Evolutionary conservation across 2,888 invertebrate species (phyloP), one percentile per base, ranked within the genome.

Genomic region (Amphipyra tragopoginis): DNA sequence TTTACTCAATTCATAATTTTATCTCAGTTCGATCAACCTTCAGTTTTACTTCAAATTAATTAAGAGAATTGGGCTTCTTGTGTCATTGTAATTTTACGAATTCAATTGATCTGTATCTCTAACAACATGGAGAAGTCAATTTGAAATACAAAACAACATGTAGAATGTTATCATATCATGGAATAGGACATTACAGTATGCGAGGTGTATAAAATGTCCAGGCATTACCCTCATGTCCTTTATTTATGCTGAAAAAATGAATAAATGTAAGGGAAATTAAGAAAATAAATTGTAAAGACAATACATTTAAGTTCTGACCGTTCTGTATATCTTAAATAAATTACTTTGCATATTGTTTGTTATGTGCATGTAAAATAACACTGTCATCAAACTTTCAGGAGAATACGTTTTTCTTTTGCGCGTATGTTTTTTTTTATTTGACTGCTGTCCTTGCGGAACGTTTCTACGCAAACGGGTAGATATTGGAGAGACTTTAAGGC

Each of bases 241-340:
- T 64, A 70, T 81, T 73, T 62, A 77, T 75, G 57, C 76, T 71
- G 56, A 53, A 69, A 63, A 70, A 55, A 55, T 68, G 66, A 75
- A 79, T 77, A 73, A 48, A 71, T 70, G 50, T 43, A 26, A 36
- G 15, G n/a, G 2, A 43, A 54, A 65, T 38, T 34, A 15, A 21
- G 40, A 10, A 45, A 50, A 57, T 14, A 8, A 42, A 42, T 51
- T 5, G 4, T 42, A 13, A 10, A 21, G 3, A 14, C 29, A 33
- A 21, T 7, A 38, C 45, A 50, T 55, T 34, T 36, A 26, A 49
- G 9, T 38, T 8, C 11, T 14, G 48, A 53, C n/a, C 13, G 47
- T 29, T 52, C 21, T 47, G 9, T 11, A 36, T 21, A 43, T 11
- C 33, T 7, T 39, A 11, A 36, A 50, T 44, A 14, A 11, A 50